Conservation (phyloP, 2,113 vertebrate genomes). For the Oryzias celebensis region DNA sequence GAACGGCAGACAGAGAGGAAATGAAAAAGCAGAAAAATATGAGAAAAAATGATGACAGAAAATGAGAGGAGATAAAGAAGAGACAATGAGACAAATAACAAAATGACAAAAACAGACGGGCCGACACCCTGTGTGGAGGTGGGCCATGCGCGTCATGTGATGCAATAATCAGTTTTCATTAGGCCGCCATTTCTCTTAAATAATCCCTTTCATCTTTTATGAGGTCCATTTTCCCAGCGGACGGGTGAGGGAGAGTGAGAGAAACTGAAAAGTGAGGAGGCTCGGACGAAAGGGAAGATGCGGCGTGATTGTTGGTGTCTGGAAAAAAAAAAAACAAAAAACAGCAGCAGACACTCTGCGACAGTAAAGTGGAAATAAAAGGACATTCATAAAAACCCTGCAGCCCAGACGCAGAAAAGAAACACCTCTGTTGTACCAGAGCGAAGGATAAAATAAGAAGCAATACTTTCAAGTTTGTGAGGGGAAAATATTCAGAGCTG, state of each 20-base stretch:
- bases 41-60: conserved; percentile 35
- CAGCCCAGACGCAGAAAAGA: conserved; percentile 10
- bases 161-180: conserved; percentile 76
- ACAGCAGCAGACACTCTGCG: not conserved
- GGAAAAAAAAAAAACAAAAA: not conserved
- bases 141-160: conserved; percentile 56
- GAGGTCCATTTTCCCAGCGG: conserved; percentile 66
- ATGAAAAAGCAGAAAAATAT: conserved; percentile 46
- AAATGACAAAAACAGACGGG: conserved; percentile 14
- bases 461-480: conserved; percentile 33
- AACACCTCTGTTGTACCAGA: conserved; percentile 12
- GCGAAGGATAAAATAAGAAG: conserved; percentile 17
- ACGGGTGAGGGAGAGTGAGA: conserved; percentile 26
- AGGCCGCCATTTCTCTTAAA: conserved; percentile 73
- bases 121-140: conserved; percentile 12
- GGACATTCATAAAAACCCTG: conserved; percentile 10
- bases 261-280: not conserved
- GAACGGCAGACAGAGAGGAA: conserved; percentile 41
- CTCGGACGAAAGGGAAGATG: not conserved
- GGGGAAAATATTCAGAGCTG: conserved; percentile 2
- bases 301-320: not conserved
- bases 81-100: conserved; percentile 60
- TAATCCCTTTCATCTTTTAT: conserved; percentile 78
- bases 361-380: not conserved
- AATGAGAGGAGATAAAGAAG: conserved; percentile 41